Base-by-base conservation (phyloP, 2,888 invertebrate genomes). In the Callimorpha dominula region DNA sequence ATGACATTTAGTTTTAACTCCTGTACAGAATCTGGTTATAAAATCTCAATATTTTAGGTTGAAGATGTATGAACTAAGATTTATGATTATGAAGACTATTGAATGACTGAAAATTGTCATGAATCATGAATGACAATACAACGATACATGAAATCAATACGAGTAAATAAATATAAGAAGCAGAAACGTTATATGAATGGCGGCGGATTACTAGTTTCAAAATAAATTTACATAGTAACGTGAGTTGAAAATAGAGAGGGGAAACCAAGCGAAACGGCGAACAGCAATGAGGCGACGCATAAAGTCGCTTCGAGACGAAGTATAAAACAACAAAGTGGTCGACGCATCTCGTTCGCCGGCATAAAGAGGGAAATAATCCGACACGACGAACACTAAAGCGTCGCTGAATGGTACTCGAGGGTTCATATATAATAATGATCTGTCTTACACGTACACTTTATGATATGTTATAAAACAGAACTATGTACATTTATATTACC, bases 291-390 rank as follows among this genome's bases (percentile, higher is more conserved):
- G 93, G 92, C 95, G 93, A 90, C 91, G 93, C 93, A 93, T 92
- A 93, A 93, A 94, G 94, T 92, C 91, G 91, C 93, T 92, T 79
- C 90, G 92, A 92, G 93, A 92, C 94, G 88, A 90, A 92, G 92
- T 93, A 95, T 95, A 95, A 94, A 95, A 95, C 95, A 95, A 95
- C 95, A 94, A 94, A 95, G 94, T 94, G 94, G 93, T 93, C 90
- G 93, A 92, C 92, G 92, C 93, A 94, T 93, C 91, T 89, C 90
- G 89, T 91, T 91, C 73, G 89, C 87, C 88, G 88, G 88, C 90
- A 90, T 92, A 91, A 93, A 93, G 90, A 89, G 91, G 92, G 90
- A 90, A 92, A 93, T 94, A 93, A 93, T 94, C 91, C 89, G 89
- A 89, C 91, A 89, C 83, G 84, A 91, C 88, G 87, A 91, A 90